Evolutionary conservation across 2,888 invertebrate genomes (phyloP).

Genomic region (Stenodera caucasica): DNA sequence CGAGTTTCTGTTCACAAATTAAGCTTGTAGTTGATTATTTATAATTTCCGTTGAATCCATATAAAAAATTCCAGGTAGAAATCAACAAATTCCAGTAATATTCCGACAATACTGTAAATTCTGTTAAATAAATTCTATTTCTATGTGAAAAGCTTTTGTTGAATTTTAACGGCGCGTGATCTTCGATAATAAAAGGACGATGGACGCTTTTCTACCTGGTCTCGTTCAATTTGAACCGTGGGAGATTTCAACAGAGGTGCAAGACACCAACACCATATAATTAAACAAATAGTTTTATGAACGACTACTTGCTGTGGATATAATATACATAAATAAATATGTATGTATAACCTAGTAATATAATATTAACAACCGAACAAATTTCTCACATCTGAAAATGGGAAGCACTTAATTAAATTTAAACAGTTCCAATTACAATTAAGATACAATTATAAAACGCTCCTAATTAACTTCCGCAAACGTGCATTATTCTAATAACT

Average conservation of each 20-base stretch:
- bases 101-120: not conserved
- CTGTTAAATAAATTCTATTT: not conserved
- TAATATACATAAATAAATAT: too few species aligned
- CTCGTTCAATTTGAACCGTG: not conserved
- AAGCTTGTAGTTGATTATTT: not conserved
- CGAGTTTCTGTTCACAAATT: not conserved
- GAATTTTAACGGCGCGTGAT: constrained; percentile 3
- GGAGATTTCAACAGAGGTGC: not conserved
- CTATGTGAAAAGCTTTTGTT: not conserved
- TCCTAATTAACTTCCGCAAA: not conserved
- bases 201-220: not conserved
- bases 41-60: not conserved
- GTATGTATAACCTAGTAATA: too few species aligned
- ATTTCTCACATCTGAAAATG: too few species aligned
- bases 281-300: not conserved
- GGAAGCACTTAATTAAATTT: too few species aligned
- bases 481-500: not conserved
- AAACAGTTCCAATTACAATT: too few species aligned
- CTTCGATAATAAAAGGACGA: not conserved
- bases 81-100: not conserved
- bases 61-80: not conserved
- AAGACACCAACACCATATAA: not conserved
- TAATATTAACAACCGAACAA: too few species aligned
- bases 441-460: not conserved
- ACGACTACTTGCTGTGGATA: not conserved